These are phyloP conservation scores for Trachelus tabidus DNA, from an alignment of 2,888 invertebrate genomes.

Conservation along the genomic window DNA sequence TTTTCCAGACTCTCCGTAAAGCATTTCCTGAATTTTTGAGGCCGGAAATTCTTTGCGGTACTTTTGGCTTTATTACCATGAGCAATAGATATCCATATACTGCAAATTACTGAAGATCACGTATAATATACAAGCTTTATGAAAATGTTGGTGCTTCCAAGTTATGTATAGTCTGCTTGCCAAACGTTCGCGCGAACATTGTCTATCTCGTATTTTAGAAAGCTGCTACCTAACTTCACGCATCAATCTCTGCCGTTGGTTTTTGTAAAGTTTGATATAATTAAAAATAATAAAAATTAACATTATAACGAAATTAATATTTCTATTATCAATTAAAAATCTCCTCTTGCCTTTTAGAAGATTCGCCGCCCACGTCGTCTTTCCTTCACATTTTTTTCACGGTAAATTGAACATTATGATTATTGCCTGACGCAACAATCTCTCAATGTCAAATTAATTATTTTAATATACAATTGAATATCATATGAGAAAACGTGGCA, in stretches of 20 bases:
- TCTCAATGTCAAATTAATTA: no score
- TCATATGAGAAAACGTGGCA: not conserved
- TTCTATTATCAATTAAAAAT: not conserved
- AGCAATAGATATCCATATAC: not conserved
- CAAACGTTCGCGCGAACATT: not conserved
- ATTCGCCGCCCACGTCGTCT: not conserved
- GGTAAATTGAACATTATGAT: no score
- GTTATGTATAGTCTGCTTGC: not conserved
- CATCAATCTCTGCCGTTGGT: not conserved
- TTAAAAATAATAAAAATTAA: not conserved
- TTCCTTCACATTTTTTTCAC: not conserved
- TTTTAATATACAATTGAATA: not conserved
- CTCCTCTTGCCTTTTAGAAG: not conserved
- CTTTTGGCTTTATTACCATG: not conserved
- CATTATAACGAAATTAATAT: not conserved
- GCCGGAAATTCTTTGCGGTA: not conserved
- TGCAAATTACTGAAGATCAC: not conserved
- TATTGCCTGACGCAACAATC: no score
- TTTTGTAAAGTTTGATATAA: not conserved
- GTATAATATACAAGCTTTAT: not conserved
- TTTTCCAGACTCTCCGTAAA: not conserved
- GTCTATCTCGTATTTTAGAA: not conserved
- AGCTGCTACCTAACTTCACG: not conserved
- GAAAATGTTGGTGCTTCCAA: not conserved
- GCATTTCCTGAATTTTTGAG: not conserved